phyloP scores from a whole-genome alignment of 2,888 invertebrate genomes.

The Lasiommata megera region DNA sequence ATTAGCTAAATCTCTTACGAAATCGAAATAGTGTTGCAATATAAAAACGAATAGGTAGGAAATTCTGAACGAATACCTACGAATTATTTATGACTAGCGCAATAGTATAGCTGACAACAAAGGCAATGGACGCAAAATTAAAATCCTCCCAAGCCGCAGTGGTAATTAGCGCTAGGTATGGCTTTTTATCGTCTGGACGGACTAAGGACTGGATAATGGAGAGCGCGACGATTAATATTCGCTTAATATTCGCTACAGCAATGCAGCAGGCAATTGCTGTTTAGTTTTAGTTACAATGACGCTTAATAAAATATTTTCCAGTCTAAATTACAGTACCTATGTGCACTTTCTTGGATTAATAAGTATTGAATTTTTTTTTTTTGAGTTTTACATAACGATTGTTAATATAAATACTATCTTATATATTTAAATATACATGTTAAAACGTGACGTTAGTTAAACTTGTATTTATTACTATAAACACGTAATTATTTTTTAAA shows the following conservation, averaged over 20 bases:
- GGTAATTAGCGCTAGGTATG: slow-evolving; percentile 52
- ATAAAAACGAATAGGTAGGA: no score
- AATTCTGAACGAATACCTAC: not conserved
- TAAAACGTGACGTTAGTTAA: no score
- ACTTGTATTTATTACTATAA: no score
- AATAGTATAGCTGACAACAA: slow-evolving; percentile 41
- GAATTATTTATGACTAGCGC: slow-evolving; percentile 15
- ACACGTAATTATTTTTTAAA: no score
- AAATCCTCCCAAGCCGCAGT: slow-evolving; percentile 40
- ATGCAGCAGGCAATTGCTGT: slow-evolving; percentile 48
- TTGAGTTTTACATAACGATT: no score
- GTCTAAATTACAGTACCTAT: not conserved
- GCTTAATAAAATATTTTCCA: not conserved
- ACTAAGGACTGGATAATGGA: slow-evolving; percentile 46
- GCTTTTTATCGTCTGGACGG: slow-evolving; percentile 53
- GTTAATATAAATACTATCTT: no score
- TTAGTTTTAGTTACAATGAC: slow-evolving; percentile 6
- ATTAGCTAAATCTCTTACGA: no score
- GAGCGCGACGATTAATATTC: slow-evolving; percentile 58
- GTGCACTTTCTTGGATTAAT: no score
- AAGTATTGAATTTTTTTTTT: no score
- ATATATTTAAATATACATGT: no score
- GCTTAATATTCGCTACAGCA: slow-evolving; percentile 55
- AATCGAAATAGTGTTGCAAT: no score
- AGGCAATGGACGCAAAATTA: slow-evolving; percentile 49